Evolutionary conservation across 2,113 vertebrate species (phyloP), one percentile per base, ranked within the genome.

Genomic region (Seriola quinqueradiata): DNA sequence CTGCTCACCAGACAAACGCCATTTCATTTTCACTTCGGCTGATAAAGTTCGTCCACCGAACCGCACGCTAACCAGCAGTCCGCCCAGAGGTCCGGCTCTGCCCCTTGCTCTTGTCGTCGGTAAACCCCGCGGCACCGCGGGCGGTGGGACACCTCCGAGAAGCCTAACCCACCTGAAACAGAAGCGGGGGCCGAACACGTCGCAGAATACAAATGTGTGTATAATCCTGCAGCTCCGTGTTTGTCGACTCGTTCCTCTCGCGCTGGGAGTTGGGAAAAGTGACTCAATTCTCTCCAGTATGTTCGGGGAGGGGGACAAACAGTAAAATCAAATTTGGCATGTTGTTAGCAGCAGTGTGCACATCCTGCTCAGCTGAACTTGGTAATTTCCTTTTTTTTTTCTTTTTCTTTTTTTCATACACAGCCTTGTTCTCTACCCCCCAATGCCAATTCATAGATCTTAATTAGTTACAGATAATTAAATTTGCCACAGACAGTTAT

Each of bases 11-110:
- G 80, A 70, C 85, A 74, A 83, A 61, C 57, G 21, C 38, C 76
- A 38, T 89, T 91, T 75, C 25, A 57, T 81, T 85, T 68, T 58
- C 82, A 40, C 60, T 1, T 4, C 0, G 21, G 73, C 83, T 60
- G 82, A 87, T 70, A 72, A 28, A 63, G 77, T 83, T 79, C 46
- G 81, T 68, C 75, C 32, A 25, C 60, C 34, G 52, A 77, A 70
- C 70, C 71, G 25, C 68, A 66, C 70, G 21, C 48, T 65, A 73
- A 63, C 40, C 79, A 46, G 81, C 32, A 25, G 38, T 11, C 28
- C 40, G 38, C 81, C 75, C 52, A 44, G 64, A 83, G 72, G 57
- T 80, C 73, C 60, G 17, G 2, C 46, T 67, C 65, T 74, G 58
- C 71, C 71, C 58, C 28, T 28, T 67, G 69, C 52, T 23, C 82